Percentiles rank a stretch among this genome's conserved stretches.
Conservation (phyloP, 2,797 vertebrate species). For the Lepus townsendii region DNA sequence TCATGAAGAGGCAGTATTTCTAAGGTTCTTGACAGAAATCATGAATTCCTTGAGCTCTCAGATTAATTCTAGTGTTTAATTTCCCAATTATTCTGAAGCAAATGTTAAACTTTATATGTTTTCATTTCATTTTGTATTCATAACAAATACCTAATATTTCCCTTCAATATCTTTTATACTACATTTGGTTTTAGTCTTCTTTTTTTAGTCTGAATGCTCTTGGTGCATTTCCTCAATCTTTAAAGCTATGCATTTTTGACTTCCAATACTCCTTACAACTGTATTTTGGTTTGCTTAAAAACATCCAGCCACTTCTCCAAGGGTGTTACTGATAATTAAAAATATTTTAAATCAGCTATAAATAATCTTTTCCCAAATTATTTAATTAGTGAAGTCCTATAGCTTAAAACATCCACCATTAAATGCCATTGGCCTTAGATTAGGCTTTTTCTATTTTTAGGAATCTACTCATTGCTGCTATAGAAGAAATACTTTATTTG, state of each 20-base stretch:
- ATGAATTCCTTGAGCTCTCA: not conserved
- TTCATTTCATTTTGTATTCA: constrained; percentile 48
- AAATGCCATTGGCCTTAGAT: not conserved
- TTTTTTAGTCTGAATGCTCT: constrained; percentile 16
- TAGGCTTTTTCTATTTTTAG: not conserved
- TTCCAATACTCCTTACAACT: not conserved
- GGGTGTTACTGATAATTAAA: not conserved
- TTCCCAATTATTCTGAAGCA: not conserved
- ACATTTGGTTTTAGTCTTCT: not conserved
- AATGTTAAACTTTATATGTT: constrained; percentile 14
- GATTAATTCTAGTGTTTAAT: not conserved
- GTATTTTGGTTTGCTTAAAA: constrained; percentile 15
- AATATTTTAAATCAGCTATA: not conserved
- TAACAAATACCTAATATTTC: not conserved
- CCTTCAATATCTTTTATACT: not conserved
- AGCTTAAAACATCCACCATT: not conserved
- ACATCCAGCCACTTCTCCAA: not conserved
- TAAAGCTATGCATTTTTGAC: not conserved
- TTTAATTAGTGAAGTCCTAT: not conserved
- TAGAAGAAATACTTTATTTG: constrained; percentile 35
- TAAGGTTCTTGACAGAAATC: not conserved
- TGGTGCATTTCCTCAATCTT: not conserved
- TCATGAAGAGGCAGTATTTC: not conserved
- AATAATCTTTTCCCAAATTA: constrained; percentile 12
- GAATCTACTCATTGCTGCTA: not conserved